Evolutionary conservation across 2,888 invertebrate species (phyloP).

Genomic region (Cordilura impudica): DNA sequence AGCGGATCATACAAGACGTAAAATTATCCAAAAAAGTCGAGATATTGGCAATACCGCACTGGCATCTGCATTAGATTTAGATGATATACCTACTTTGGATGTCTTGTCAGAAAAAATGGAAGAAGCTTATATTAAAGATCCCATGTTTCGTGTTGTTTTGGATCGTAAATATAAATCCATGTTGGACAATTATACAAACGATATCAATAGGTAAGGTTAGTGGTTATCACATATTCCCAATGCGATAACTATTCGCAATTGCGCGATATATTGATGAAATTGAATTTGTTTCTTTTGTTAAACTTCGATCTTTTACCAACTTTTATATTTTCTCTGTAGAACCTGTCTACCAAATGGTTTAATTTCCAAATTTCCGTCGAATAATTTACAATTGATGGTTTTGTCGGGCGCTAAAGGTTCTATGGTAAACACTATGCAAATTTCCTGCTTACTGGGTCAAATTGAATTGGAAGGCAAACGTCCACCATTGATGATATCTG

Average conservation of each 20-base stretch:
- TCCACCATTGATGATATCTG: conserved; percentile 94
- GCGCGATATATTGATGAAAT: not conserved
- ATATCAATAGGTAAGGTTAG: conserved; percentile 87
- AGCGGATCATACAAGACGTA: conserved; percentile 85
- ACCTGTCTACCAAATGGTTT: conserved; percentile 91
- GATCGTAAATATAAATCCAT: conserved; percentile 90
- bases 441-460: conserved; percentile 97
- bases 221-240: not conserved
- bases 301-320: not conserved
- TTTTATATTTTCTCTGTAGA: conserved; percentile 77
- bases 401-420: conserved; percentile 99
- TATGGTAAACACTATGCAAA: conserved; percentile 98
- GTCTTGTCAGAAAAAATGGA: conserved; percentile 84
- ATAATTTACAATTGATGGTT: conserved; percentile 99
- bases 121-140: conserved; percentile 84
- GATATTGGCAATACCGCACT: conserved; percentile 82
- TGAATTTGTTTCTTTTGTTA: not conserved
- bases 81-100: conserved; percentile 80
- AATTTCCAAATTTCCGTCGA: conserved; percentile 91
- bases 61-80: conserved; percentile 84
- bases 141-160: conserved; percentile 87
- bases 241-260: not conserved
- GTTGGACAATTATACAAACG: conserved; percentile 91
- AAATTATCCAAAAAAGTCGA: conserved; percentile 83
- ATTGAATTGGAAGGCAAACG: conserved; percentile 99